Percentiles rank a stretch among this genome's conserved stretches.
Conservation (phyloP, 1,140 invertebrate species). For the Steinernema feltiae region DNA sequence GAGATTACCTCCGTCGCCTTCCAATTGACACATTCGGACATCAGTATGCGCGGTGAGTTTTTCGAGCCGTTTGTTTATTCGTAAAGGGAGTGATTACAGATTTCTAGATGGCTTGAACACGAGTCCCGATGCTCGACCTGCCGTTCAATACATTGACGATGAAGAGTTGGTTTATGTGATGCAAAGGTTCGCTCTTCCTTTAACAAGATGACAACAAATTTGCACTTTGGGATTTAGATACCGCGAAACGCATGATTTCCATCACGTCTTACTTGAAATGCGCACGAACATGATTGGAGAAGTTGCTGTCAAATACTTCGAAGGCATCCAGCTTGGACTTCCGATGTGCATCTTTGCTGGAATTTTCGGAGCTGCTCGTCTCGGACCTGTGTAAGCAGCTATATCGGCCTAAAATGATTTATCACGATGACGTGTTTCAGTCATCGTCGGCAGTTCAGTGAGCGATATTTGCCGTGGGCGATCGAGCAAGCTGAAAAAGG, state of each 20-base stretch:
- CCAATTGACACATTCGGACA: conserved; percentile 76
- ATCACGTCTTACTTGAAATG: conserved; percentile 82
- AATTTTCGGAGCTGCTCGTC: conserved; percentile 74
- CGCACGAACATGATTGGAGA: conserved; percentile 91
- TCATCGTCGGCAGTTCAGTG: conserved; percentile 22
- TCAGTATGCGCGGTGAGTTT: conserved; percentile 65
- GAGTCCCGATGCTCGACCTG: conserved; percentile 63
- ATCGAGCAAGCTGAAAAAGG: conserved; percentile 30
- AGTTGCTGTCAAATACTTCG: conserved; percentile 92
- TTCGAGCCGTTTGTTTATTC: conserved; percentile 67
- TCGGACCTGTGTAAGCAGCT: conserved; percentile 58
- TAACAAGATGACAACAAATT: background rate
- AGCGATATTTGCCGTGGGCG: conserved; percentile 34
- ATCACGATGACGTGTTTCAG: conserved; percentile 26
- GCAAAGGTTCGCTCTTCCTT: conserved; percentile 66
- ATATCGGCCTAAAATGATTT: no score
- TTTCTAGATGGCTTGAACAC: conserved; percentile 34
- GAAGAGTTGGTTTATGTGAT: conserved; percentile 86
- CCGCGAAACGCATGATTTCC: conserved; percentile 87
- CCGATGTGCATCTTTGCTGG: conserved; percentile 85
- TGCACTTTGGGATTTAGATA: conserved; percentile 64
- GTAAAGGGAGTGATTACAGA: conserved; percentile 35
- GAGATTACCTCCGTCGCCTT: conserved; percentile 68
- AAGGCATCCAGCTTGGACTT: conserved; percentile 79
- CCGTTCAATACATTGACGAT: conserved; percentile 85